phyloP scores from a whole-genome alignment of 2,888 invertebrate genomes.

The Xestobium rufovillosum region DNA sequence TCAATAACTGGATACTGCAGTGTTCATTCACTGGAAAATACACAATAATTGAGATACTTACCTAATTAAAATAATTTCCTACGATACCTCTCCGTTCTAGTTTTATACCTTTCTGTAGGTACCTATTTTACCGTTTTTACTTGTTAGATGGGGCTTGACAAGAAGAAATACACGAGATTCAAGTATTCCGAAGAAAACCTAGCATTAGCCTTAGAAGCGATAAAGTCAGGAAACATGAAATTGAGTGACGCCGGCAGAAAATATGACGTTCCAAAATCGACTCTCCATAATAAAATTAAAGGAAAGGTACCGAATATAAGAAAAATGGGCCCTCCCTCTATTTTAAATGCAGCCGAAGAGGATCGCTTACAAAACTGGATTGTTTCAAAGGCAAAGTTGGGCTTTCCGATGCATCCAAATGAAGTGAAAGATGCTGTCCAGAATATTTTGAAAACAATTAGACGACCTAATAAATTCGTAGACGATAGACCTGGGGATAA shows the following conservation, averaged over 20 bases:
- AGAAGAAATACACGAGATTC: constrained; percentile 3
- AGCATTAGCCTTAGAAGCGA: neutral
- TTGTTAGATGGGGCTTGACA: constrained; percentile 3
- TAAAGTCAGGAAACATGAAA: constrained; percentile 4
- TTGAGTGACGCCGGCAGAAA: constrained; percentile 8
- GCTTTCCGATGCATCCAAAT: constrained; percentile 27
- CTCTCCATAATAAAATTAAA: constrained; percentile 15
- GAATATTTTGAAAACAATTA: constrained; percentile 13
- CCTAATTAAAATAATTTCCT: too few species aligned
- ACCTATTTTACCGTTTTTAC: neutral
- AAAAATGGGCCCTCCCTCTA: constrained; percentile 13
- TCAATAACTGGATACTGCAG: too few species aligned
- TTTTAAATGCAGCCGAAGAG: constrained; percentile 1
- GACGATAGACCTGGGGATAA: too few species aligned
- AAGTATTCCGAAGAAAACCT: constrained; percentile 6
- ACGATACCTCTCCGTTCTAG: too few species aligned
- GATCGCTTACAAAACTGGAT: constrained; percentile 3
- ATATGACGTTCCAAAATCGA: constrained; percentile 17
- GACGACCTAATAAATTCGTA: constrained; percentile 22
- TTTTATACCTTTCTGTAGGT: too few species aligned
- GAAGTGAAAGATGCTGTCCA: constrained; percentile 26
- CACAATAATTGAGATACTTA: too few species aligned
- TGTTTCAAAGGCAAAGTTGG: constrained; percentile 10
- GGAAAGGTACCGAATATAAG: constrained; percentile 6
- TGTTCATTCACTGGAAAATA: too few species aligned